Evolutionary conservation across 2,113 vertebrate genomes (phyloP).

Genomic region (Fregata magnificens): DNA sequence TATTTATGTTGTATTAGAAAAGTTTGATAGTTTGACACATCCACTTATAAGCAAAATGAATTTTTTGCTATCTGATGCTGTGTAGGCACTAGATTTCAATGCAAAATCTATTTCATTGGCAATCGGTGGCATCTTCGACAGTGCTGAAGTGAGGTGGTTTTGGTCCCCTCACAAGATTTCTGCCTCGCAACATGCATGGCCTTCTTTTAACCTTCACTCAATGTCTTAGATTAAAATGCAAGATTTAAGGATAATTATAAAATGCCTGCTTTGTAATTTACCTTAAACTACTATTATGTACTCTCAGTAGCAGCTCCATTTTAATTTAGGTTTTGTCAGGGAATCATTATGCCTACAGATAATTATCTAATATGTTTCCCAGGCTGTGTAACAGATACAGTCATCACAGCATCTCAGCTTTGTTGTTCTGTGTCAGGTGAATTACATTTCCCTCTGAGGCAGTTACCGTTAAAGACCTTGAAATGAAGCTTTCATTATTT

Average conservation of each 20-base stretch:
- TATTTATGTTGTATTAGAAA: constrained; percentile 30
- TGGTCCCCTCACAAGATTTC: background rate
- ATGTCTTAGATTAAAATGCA: background rate
- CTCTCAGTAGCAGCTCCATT: background rate
- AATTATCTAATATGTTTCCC: constrained; percentile 35
- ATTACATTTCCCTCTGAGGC: constrained; percentile 21
- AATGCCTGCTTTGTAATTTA: background rate
- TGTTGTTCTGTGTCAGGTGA: constrained; percentile 6
- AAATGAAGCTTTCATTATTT: constrained; percentile 40
- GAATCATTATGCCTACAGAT: constrained; percentile 14
- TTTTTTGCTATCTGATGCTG: constrained; percentile 26
- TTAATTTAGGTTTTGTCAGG: constrained; percentile 10
- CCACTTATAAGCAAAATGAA: constrained; percentile 15
- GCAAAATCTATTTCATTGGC: background rate
- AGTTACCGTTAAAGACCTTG: background rate
- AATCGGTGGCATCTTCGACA: background rate
- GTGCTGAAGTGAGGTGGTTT: background rate
- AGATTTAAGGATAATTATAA: background rate
- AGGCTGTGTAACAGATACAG: background rate
- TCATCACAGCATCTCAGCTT: background rate
- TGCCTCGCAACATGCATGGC: background rate
- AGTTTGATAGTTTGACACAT: constrained; percentile 8
- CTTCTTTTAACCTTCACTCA: constrained; percentile 15
- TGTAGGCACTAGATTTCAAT: background rate
- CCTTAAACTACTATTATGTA: background rate